Percentiles rank a stretch among this genome's conserved stretches.
Evolutionary conservation across 2,888 invertebrate genomes (phyloP).

Genomic region (Lydus trimaculatus): DNA sequence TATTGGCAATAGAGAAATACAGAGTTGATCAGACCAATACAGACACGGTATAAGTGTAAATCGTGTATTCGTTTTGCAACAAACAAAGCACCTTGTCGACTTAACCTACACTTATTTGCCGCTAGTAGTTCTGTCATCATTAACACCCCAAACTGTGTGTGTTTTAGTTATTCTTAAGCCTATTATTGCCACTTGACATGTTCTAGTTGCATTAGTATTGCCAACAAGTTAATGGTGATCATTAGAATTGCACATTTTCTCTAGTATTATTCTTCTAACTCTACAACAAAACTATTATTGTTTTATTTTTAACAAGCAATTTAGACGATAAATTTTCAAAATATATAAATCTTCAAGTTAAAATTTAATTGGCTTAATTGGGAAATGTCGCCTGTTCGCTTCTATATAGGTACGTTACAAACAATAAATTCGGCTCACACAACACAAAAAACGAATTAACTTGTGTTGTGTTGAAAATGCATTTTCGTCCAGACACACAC

Average conservation of each 20-base stretch:
- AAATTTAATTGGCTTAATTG: constrained; percentile 10
- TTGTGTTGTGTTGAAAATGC: not conserved
- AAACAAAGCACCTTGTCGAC: too few relatives aligned
- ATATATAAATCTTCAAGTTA: not conserved
- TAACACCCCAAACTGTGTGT: constrained; percentile 46
- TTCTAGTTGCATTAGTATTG: constrained; percentile 30
- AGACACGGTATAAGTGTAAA: too few relatives aligned
- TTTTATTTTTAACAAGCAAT: not conserved
- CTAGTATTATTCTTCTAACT: not conserved
- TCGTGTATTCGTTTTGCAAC: too few relatives aligned
- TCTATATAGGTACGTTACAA: not conserved
- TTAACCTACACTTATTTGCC: constrained; percentile 15
- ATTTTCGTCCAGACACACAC: not conserved
- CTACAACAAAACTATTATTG: too few relatives aligned
- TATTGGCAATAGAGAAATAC: too few relatives aligned
- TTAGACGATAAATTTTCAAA: not conserved
- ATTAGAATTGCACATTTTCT: constrained; percentile 1
- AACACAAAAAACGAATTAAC: not conserved
- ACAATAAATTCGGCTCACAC: not conserved
- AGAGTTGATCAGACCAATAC: too few relatives aligned
- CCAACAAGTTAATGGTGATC: constrained; percentile 23
- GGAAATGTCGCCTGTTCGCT: not conserved
- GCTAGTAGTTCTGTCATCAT: constrained; percentile 43
- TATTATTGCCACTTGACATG: constrained; percentile 39
- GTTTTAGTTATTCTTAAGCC: constrained; percentile 39